Conservation (phyloP, 2,113 vertebrate species). For the Otocyon megalotis region DNA sequence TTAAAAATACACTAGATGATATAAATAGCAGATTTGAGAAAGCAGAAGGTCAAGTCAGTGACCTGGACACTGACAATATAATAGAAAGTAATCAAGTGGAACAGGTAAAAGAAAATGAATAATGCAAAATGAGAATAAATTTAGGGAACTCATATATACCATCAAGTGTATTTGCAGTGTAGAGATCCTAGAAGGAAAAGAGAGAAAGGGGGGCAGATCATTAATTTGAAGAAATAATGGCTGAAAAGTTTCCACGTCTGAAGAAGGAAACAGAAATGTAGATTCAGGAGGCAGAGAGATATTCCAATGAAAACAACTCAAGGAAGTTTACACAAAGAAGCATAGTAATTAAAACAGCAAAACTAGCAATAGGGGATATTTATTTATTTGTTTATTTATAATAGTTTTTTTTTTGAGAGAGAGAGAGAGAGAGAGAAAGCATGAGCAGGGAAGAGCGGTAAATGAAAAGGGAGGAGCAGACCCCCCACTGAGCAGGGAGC, state of each 20-base stretch:
- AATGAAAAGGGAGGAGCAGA: too few relatives aligned
- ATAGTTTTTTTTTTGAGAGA: too few relatives aligned
- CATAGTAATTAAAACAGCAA: too few relatives aligned
- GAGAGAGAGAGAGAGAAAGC: too few relatives aligned
- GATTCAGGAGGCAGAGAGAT: background rate
- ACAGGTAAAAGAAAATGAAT: background rate
- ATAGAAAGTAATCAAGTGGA: background rate
- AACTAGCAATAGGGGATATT: too few relatives aligned
- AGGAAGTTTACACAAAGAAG: background rate
- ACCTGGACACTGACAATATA: background rate
- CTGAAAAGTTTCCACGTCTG: background rate
- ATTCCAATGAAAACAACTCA: background rate
- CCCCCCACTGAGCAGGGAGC: too few relatives aligned
- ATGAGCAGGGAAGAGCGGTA: too few relatives aligned
- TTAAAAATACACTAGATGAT: background rate
- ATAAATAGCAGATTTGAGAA: background rate
- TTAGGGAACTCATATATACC: background rate
- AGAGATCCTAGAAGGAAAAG: background rate
- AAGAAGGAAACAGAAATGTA: background rate
- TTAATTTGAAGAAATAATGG: background rate
- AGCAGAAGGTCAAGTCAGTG: background rate
- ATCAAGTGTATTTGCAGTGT: background rate
- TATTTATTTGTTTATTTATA: too few relatives aligned
- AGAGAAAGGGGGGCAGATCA: background rate
- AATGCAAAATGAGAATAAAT: background rate